These are phyloP conservation scores for Pangasius krempfi DNA, from an alignment of 2,797 vertebrate genomes.

Conservation along the genomic window DNA sequence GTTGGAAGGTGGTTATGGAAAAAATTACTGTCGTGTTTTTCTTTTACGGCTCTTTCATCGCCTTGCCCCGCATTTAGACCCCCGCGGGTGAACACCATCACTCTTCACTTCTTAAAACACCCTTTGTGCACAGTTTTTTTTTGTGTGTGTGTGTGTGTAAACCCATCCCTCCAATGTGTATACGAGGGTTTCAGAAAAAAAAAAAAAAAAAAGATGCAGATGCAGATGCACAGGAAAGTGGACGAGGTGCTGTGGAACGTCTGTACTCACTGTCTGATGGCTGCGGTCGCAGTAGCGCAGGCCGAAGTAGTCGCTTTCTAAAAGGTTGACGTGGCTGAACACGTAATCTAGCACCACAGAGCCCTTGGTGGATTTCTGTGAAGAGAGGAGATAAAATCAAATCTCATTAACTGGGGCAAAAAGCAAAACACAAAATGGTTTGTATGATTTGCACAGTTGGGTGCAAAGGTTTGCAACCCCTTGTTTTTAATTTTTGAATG, in stretches of 20 bases:
- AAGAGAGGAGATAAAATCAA: conserved; percentile 52
- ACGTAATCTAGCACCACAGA: conserved; percentile 84
- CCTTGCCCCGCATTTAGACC: conserved; percentile 48
- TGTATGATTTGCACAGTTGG: neutral
- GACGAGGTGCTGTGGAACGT: neutral
- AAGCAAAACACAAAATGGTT: neutral
- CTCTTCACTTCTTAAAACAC: conserved; percentile 40
- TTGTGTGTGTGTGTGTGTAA: neutral
- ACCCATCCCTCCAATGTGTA: neutral
- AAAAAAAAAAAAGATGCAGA: neutral
- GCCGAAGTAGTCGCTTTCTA: conserved; percentile 88
- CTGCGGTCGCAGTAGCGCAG: conserved; percentile 86
- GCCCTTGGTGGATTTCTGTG: conserved; percentile 87
- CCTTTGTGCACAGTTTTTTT: neutral
- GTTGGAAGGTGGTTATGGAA: conserved; percentile 32
- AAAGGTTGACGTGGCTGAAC: conserved; percentile 84
- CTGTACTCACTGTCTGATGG: conserved; percentile 86
- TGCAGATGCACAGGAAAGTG: neutral
- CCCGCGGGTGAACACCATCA: conserved; percentile 47
- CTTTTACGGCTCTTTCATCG: conserved; percentile 47
- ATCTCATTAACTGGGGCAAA: too few species aligned
- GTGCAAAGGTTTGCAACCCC: neutral
- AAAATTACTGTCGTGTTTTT: conserved; percentile 44
- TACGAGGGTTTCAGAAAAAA: neutral
- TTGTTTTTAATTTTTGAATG: neutral